Conservation (phyloP, 1,140 invertebrate species). For the Brachionus angularis region DNA sequence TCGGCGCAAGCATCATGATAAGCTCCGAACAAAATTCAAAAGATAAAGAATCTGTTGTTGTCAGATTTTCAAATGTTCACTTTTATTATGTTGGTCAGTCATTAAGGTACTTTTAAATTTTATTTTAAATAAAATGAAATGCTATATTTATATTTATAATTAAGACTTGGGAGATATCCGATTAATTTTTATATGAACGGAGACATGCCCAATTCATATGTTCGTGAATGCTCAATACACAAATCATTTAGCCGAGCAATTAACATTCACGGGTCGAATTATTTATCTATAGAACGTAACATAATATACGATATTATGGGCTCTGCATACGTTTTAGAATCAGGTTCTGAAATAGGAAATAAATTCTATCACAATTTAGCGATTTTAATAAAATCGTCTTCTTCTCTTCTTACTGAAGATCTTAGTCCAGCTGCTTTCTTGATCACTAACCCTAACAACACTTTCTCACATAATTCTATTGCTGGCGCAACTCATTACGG, state of each 20-base stretch:
- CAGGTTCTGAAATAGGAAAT: constrained; percentile 55
- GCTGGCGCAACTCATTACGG: constrained; percentile 57
- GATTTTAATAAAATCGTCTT: constrained; percentile 51
- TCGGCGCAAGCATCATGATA: constrained; percentile 51
- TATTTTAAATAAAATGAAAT: too few relatives aligned
- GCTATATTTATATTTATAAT: constrained; percentile 52
- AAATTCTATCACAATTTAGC: constrained; percentile 52
- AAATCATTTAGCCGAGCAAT: constrained; percentile 54
- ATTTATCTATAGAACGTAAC: constrained; percentile 46
- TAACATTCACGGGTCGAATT: constrained; percentile 52
- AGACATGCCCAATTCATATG: constrained; percentile 51
- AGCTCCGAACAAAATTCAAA: too few relatives aligned
- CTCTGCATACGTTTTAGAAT: constrained; percentile 55
- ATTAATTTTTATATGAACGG: constrained; percentile 56
- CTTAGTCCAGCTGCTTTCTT: constrained; percentile 54
- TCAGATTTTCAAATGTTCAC: constrained; percentile 44
- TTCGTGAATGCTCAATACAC: constrained; percentile 51
- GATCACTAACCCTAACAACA: constrained; percentile 54
- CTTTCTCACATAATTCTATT: constrained; percentile 49
- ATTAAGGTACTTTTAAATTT: too few relatives aligned
- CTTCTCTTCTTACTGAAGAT: constrained; percentile 56
- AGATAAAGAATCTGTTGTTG: too few relatives aligned
- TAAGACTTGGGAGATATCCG: constrained; percentile 55
- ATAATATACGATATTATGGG: constrained; percentile 50
- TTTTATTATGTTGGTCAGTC: constrained; percentile 51